Conservation (phyloP, 2,113 vertebrate species). For the Cololabis saira region DNA sequence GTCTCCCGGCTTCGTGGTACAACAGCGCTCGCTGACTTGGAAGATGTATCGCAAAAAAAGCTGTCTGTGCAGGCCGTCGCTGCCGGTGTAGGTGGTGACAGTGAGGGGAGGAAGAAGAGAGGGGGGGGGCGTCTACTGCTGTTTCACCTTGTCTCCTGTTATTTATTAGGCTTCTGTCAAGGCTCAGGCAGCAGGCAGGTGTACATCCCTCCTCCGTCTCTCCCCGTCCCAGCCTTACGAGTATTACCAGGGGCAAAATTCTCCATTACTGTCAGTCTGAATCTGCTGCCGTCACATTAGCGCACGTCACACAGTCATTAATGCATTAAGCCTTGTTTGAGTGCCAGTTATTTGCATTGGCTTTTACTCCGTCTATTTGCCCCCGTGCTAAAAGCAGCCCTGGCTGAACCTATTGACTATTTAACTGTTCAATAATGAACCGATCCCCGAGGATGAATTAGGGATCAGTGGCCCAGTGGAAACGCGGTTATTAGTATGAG, state of each 20-base stretch:
- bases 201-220: slow-evolving; percentile 49
- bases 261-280: slow-evolving; percentile 94
- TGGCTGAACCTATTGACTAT: slow-evolving; percentile 68
- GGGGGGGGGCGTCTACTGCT: slow-evolving; percentile 41
- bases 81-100: slow-evolving; percentile 44
- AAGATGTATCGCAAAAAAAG: slow-evolving; percentile 62
- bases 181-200: slow-evolving; percentile 83
- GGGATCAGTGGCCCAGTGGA: slow-evolving; percentile 17
- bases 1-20: slow-evolving; percentile 36
- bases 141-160: slow-evolving; percentile 89
- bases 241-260: slow-evolving; percentile 90
- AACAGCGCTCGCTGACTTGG: slow-evolving; percentile 47
- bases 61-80: slow-evolving; percentile 45
- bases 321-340: slow-evolving; percentile 84
- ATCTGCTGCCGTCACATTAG: slow-evolving; percentile 86
- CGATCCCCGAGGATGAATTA: slow-evolving; percentile 54
- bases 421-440: slow-evolving; percentile 79
- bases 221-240: slow-evolving; percentile 46
- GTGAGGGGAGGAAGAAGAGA: not conserved
- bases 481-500: slow-evolving; percentile 23
- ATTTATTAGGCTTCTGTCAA: slow-evolving; percentile 84
- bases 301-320: slow-evolving; percentile 87
- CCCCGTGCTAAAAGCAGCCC: slow-evolving; percentile 70
- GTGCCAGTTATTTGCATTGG: slow-evolving; percentile 80
- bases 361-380: slow-evolving; percentile 76